Evolutionary conservation across 2,113 vertebrate species (phyloP).

Genomic region (Todiramphus chloris): DNA sequence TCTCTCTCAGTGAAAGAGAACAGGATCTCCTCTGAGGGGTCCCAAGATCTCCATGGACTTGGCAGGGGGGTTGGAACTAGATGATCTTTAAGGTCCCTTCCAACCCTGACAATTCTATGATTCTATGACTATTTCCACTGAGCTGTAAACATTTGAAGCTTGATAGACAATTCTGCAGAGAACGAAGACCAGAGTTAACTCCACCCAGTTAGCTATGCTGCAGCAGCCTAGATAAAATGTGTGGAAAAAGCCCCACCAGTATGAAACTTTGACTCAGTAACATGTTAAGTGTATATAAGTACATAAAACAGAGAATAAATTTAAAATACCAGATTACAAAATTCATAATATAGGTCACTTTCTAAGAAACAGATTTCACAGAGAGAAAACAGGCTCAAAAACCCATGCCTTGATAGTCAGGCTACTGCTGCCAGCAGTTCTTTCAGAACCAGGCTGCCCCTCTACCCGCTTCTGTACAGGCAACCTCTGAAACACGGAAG

Average conservation of each 20-base stretch:
- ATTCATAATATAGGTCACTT: background rate
- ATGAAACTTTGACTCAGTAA: background rate
- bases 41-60: rapidly evolving
- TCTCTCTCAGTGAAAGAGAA: background rate
- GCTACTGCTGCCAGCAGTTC: background rate
- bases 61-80: too few relatives aligned
- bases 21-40: background rate
- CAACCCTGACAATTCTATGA: too few relatives aligned
- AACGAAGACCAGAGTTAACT: background rate
- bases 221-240: background rate
- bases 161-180: background rate
- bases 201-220: background rate
- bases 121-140: background rate
- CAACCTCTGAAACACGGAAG: background rate
- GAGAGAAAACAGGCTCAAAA: background rate
- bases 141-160: background rate
- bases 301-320: background rate
- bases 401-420: background rate
- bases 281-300: rapidly evolving
- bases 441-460: background rate
- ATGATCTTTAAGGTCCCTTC: too few relatives aligned
- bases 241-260: background rate
- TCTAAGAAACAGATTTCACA: background rate
- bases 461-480: rapidly evolving
- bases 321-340: background rate